Percentiles rank a stretch among this genome's conserved stretches.
These are phyloP conservation scores for Gadus macrocephalus DNA, from an alignment of 2,113 vertebrate species.

Conservation along the genomic window DNA sequence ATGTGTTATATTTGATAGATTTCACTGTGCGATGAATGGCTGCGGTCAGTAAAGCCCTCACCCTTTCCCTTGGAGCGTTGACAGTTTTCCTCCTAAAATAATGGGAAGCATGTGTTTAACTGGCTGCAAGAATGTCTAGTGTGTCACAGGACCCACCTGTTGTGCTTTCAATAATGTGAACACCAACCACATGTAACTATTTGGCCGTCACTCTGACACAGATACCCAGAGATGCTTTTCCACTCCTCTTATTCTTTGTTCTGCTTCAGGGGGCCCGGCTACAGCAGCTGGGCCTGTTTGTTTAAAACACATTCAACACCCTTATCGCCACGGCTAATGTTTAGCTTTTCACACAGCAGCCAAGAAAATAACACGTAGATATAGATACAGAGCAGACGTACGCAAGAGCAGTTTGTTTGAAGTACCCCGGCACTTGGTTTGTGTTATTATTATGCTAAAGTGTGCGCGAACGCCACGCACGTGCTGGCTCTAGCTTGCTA, in stretches of 20 bases:
- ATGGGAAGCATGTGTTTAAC: slow-evolving; percentile 85
- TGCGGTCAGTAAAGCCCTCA: slow-evolving; percentile 40
- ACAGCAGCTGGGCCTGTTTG: slow-evolving; percentile 1
- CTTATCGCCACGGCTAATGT: background rate
- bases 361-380: slow-evolving; percentile 13
- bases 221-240: slow-evolving; percentile 39
- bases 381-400: slow-evolving; percentile 37
- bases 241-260: slow-evolving; percentile 3
- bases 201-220: slow-evolving; percentile 58
- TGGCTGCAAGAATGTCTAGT: slow-evolving; percentile 75
- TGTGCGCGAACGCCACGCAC: slow-evolving; percentile 33
- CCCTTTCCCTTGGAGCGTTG: slow-evolving; percentile 78
- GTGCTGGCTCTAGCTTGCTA: slow-evolving; percentile 31
- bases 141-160: slow-evolving; percentile 88
- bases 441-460: too few relatives aligned
- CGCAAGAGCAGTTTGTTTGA: slow-evolving; percentile 43
- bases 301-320: background rate
- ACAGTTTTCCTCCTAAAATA: slow-evolving; percentile 84
- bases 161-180: slow-evolving; percentile 80
- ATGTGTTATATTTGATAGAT: slow-evolving; percentile 55
- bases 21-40: slow-evolving; percentile 50
- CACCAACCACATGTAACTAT: slow-evolving; percentile 75
- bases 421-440: slow-evolving; percentile 17
- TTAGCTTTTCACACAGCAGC: slow-evolving; percentile 18
- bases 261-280: background rate